A percentile compares a stretch with the other conserved stretches of the same genome.
These are phyloP conservation scores for Callipepla californica DNA, from an alignment of 2,113 vertebrate genomes.

Conservation along the genomic window DNA sequence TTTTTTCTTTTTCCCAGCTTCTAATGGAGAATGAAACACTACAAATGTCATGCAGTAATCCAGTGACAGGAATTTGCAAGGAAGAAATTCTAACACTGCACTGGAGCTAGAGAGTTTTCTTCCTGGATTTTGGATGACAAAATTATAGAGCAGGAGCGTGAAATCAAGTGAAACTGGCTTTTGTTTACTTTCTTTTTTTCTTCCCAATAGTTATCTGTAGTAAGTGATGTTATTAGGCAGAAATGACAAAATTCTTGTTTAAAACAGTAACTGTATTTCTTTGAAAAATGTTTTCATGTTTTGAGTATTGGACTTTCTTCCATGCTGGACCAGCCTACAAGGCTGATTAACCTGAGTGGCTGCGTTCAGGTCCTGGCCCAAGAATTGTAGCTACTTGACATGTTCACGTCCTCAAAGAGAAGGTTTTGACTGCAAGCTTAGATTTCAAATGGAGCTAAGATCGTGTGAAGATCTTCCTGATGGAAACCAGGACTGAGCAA, in stretches of 20 bases:
- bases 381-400: neutral
- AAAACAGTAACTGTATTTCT: neutral
- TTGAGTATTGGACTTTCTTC: neutral
- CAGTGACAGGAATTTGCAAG: neutral
- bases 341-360: neutral
- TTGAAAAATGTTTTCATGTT: neutral
- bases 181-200: neutral
- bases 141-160: neutral
- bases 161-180: neutral
- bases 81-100: neutral
- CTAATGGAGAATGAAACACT: conserved; percentile 3
- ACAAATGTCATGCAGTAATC: neutral
- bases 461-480: neutral
- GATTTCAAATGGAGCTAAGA: neutral
- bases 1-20: neutral
- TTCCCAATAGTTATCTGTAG: neutral
- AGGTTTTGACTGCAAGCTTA: neutral
- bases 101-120: too few species aligned
- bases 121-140: too few species aligned
- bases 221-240: neutral
- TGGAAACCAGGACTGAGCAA: neutral
- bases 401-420: neutral
- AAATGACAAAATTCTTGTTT: neutral
- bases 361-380: neutral
- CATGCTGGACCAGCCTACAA: neutral